A percentile compares a stretch with the other conserved stretches of the same genome.
Evolutionary conservation across 2,113 vertebrate species (phyloP).

Genomic region (Junco hyemalis): DNA sequence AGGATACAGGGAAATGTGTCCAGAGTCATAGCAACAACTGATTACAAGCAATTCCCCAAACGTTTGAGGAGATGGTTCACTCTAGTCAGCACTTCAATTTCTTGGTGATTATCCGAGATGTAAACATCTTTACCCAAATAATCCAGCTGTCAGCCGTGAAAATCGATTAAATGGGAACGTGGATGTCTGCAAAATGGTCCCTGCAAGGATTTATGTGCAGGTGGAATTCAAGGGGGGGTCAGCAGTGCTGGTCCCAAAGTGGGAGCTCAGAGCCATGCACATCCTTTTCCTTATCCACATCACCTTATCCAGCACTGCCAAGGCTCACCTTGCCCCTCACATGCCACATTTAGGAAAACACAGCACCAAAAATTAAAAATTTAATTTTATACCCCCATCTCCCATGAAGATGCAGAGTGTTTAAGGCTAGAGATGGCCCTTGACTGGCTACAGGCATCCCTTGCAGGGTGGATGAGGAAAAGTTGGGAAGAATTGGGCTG

Average conservation of each 20-base stretch:
- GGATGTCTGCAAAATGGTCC: neutral
- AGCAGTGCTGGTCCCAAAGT: neutral
- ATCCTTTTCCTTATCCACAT: neutral
- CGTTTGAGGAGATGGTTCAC: neutral
- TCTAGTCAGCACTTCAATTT: neutral
- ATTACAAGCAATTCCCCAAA: neutral
- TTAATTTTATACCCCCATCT: neutral
- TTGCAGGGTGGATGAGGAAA: fast-evolving
- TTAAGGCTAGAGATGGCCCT: neutral
- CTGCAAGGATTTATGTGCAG: neutral
- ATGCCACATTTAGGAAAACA: neutral
- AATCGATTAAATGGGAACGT: neutral
- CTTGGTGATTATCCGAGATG: neutral
- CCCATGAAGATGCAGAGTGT: neutral
- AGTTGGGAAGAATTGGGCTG: neutral
- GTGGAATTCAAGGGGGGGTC: neutral
- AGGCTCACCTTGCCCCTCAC: neutral
- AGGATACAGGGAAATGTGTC: conserved; percentile 27
- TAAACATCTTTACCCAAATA: neutral
- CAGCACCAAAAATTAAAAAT: neutral
- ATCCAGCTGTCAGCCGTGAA: neutral
- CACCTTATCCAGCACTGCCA: neutral
- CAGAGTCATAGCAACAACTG: conserved; percentile 24
- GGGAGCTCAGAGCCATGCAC: neutral
- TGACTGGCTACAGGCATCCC: neutral